phyloP scores from a whole-genome alignment of 2,888 invertebrate species.

The Nycteola revayana region DNA sequence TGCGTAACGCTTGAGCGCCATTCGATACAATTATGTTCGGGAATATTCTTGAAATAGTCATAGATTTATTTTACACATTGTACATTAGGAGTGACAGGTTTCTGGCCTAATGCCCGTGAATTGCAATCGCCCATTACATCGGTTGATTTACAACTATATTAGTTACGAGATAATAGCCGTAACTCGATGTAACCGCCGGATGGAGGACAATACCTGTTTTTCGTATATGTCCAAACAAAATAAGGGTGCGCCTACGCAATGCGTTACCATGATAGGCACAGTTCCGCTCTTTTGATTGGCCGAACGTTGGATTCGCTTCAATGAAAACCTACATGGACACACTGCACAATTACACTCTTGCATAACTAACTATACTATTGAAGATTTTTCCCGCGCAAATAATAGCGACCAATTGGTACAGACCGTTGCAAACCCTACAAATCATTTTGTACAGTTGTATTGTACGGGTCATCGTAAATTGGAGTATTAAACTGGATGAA shows the following conservation, averaged over 20 bases:
- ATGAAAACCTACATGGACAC: slow-evolving; percentile 44
- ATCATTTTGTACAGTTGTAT: slow-evolving; percentile 23
- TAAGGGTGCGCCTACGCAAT: slow-evolving; percentile 70
- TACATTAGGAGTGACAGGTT: slow-evolving; percentile 13
- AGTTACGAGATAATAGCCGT: slow-evolving; percentile 31
- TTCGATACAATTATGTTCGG: too few relatives aligned
- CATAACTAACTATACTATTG: slow-evolving; percentile 65
- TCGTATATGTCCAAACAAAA: slow-evolving; percentile 46
- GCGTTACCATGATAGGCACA: slow-evolving; percentile 66
- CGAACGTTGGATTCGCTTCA: slow-evolving; percentile 59
- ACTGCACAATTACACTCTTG: slow-evolving; percentile 54
- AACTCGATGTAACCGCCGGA: slow-evolving; percentile 45
- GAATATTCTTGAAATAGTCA: too few relatives aligned
- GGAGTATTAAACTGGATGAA: slow-evolving; percentile 45
- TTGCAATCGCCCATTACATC: slow-evolving; percentile 21
- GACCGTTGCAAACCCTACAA: slow-evolving; percentile 24
- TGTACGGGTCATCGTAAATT: slow-evolving; percentile 34
- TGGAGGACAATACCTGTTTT: slow-evolving; percentile 52
- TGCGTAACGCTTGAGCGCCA: too few relatives aligned
- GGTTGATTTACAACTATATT: slow-evolving; percentile 31
- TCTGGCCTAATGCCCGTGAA: slow-evolving; percentile 23
- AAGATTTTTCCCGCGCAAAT: slow-evolving; percentile 58
- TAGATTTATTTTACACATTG: too few relatives aligned
- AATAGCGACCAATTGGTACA: slow-evolving; percentile 33
- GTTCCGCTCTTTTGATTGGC: slow-evolving; percentile 71